phyloP scores from a whole-genome alignment of 1,140 invertebrate genomes.

The Vollenhovia emeryi region DNA sequence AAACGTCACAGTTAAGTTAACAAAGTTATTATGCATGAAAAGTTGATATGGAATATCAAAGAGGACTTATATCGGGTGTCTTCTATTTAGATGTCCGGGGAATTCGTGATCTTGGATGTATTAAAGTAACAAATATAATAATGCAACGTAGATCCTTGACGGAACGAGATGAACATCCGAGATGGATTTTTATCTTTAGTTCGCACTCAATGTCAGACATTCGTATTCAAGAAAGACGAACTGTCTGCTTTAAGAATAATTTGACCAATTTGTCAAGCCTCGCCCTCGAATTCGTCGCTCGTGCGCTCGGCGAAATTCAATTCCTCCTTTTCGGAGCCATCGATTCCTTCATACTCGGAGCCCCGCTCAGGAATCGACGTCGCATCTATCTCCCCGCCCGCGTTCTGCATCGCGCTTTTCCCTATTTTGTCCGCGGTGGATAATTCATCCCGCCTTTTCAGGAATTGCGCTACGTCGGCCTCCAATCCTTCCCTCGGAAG shows the following conservation, averaged over 20 bases:
- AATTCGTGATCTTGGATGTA: not conserved
- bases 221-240: not conserved
- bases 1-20: slow-evolving; percentile 34
- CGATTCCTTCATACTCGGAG: not conserved
- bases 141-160: not conserved
- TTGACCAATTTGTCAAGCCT: not conserved
- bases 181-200: not conserved
- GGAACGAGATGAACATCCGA: not conserved
- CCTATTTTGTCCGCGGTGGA: not conserved
- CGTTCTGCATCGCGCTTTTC: not conserved
- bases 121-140: not conserved
- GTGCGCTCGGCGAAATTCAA: not conserved
- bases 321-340: not conserved
- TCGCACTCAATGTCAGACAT: not conserved
- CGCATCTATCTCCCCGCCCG: not conserved
- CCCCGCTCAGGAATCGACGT: not conserved
- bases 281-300: not conserved
- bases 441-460: not conserved
- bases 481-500: slow-evolving; percentile 58
- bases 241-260: not conserved
- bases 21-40: slow-evolving; percentile 15
- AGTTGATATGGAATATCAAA: slow-evolving; percentile 31
- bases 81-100: not conserved
- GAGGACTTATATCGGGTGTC: slow-evolving; percentile 15
- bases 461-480: not conserved